A percentile compares a stretch with the other conserved stretches of the same genome.
Conservation (phyloP, 2,113 vertebrate genomes). For the Eulemur macaco region DNA sequence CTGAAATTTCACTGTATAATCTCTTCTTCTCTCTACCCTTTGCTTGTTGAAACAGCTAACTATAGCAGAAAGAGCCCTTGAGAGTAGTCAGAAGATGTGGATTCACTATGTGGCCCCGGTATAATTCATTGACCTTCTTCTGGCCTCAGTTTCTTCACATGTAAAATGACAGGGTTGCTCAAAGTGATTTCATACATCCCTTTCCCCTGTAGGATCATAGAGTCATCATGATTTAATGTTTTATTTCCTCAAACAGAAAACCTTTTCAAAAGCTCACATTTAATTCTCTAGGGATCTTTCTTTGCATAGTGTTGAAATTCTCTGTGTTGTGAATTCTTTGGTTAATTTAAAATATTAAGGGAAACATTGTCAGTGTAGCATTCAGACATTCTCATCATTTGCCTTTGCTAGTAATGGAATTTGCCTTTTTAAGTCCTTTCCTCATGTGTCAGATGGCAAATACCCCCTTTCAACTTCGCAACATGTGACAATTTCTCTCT, state of each 20-base stretch:
- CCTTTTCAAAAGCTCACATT: neutral
- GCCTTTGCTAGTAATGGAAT: neutral
- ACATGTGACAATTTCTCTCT: neutral
- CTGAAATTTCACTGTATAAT: neutral
- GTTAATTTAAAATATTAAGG: neutral
- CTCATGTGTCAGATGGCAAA: neutral
- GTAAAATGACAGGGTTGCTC: neutral
- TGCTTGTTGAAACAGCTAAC: neutral
- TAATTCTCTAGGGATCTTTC: neutral
- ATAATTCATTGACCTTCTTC: neutral
- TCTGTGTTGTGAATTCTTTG: neutral
- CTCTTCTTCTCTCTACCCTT: neutral
- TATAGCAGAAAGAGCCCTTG: neutral
- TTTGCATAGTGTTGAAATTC: neutral
- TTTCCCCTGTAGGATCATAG: neutral
- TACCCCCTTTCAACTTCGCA: neutral
- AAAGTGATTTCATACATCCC: neutral
- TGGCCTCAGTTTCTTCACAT: neutral
- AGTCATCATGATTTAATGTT: neutral
- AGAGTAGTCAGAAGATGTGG: neutral
- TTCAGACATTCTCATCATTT: rapidly evolving
- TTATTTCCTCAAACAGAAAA: neutral
- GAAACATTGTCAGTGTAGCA: neutral
- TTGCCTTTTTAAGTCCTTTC: neutral
- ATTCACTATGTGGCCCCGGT: neutral